Evolutionary conservation across 2,888 invertebrate species (phyloP).

Genomic region (Lasioglossum leucozonium): DNA sequence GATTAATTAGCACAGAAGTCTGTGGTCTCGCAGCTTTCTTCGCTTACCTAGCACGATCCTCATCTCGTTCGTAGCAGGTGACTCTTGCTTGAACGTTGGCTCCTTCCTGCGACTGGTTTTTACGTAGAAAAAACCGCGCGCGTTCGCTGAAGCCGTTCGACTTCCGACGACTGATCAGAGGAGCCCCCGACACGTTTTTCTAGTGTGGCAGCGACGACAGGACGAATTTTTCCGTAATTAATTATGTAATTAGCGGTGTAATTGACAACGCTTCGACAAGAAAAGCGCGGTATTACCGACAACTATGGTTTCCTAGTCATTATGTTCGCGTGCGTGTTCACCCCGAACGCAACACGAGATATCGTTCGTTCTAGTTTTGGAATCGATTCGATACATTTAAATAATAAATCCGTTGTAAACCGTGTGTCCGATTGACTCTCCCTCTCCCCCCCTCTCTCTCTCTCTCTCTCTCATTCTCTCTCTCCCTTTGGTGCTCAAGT

Average conservation of each 20-base stretch:
- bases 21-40: slow-evolving; percentile 56
- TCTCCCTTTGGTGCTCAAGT: background rate
- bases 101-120: slow-evolving; percentile 58
- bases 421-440: background rate
- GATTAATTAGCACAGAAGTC: slow-evolving; percentile 72
- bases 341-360: background rate
- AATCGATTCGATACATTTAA: slow-evolving; percentile 7
- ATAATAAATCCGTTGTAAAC: slow-evolving; percentile 3
- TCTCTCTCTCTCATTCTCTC: background rate
- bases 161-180: slow-evolving; percentile 46
- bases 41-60: slow-evolving; percentile 64
- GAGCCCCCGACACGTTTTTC: slow-evolving; percentile 20
- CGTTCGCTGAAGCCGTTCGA: slow-evolving; percentile 41
- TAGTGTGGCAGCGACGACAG: too few species aligned
- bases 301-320: background rate
- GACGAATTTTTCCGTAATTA: slow-evolving; percentile 30
- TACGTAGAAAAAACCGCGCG: slow-evolving; percentile 49
- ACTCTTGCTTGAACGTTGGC: slow-evolving; percentile 50
- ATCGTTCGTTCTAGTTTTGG: background rate
- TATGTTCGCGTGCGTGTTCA: background rate
- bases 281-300: background rate
- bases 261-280: background rate
- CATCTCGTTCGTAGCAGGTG: slow-evolving; percentile 56
- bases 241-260: slow-evolving; percentile 28
- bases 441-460: background rate